Percentiles rank a stretch among this genome's conserved stretches.
These are phyloP conservation scores for Channallabes apus DNA, from an alignment of 2,797 vertebrate species.

Conservation along the genomic window DNA sequence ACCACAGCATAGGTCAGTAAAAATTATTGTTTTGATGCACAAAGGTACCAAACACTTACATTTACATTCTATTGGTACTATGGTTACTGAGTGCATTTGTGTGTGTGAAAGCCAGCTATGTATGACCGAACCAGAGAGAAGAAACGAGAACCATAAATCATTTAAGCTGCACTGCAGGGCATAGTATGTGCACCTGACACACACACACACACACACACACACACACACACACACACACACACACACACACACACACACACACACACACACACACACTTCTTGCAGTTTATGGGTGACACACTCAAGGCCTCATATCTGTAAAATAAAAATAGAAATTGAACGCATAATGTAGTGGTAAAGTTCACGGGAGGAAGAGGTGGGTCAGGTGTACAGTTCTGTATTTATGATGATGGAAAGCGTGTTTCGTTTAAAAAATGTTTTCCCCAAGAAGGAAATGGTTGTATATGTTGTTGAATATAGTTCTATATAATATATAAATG, in stretches of 20 bases:
- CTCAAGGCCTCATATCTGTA: conserved; percentile 44
- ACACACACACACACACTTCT: no score
- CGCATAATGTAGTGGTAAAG: not conserved
- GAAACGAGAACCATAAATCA: conserved; percentile 67
- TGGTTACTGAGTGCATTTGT: not conserved
- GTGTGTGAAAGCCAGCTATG: conserved; percentile 52
- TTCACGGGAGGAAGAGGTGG: not conserved
- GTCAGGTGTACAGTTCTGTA: not conserved
- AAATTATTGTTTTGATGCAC: no score
- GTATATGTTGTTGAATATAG: no score
- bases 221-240: no score
- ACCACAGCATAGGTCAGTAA: not conserved
- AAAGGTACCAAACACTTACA: not conserved
- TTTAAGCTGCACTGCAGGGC: conserved; percentile 54
- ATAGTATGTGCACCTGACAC: conserved; percentile 56
- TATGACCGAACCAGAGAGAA: conserved; percentile 58
- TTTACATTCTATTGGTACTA: not conserved
- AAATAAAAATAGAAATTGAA: conserved; percentile 48
- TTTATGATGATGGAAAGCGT: not conserved
- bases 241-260: conserved; percentile 43
- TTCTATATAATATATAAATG: no score
- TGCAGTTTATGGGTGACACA: not conserved
- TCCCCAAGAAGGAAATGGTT: no score
- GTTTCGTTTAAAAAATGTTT: not conserved
- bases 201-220: conserved; percentile 34